Conservation (phyloP, 30 jellyfish, hydroid and myxozoan species). For the Turritopsis dohrnii region DNA sequence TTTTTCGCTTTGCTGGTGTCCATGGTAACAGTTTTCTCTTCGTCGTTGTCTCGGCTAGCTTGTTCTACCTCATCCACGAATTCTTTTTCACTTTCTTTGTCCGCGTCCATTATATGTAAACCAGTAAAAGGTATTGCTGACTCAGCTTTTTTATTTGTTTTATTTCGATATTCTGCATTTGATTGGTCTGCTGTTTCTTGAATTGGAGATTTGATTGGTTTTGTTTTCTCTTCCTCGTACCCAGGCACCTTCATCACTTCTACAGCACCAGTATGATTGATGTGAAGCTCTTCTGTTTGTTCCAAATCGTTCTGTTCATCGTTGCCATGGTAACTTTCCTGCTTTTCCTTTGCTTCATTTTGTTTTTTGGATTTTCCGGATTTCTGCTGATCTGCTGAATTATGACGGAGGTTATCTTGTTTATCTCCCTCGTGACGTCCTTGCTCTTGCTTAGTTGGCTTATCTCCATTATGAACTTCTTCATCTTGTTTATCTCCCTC, state of each 20-base stretch:
- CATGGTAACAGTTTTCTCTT: background rate
- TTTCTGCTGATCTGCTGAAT: background rate
- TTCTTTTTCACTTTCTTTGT: slow-evolving; percentile 9
- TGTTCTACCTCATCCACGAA: slow-evolving; percentile 28
- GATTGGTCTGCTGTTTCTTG: background rate
- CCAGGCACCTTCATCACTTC: background rate
- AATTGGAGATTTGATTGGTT: background rate
- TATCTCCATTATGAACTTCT: no score
- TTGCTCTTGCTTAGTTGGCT: no score
- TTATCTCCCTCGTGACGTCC: background rate
- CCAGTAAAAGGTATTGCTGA: slow-evolving; percentile 26
- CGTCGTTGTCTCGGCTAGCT: slow-evolving; percentile 1
- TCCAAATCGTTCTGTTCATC: background rate
- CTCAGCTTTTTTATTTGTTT: background rate
- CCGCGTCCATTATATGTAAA: slow-evolving; percentile 21
- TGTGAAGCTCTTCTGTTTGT: background rate
- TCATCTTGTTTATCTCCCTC: no score
- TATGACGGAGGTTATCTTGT: background rate
- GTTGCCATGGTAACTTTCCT: background rate
- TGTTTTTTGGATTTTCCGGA: background rate
- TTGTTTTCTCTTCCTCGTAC: background rate
- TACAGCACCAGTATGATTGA: background rate
- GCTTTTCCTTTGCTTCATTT: background rate
- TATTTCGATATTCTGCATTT: background rate
- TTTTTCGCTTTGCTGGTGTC: background rate